Evolutionary conservation across 1,140 invertebrate genomes (phyloP).

Genomic region (Atopsyche davidsoni): DNA sequence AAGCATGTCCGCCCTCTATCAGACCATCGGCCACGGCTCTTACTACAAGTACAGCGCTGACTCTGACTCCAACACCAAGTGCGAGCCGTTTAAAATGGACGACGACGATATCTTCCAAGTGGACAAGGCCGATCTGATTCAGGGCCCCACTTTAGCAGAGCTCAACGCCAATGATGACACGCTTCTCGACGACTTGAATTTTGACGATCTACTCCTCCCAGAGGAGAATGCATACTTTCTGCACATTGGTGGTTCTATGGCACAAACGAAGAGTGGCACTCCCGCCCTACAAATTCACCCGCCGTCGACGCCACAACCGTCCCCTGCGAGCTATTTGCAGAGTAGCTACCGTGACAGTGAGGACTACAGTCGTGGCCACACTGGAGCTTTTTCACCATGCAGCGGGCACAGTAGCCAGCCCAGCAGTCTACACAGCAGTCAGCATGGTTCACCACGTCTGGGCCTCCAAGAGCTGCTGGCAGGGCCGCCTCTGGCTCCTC

Average conservation of each 20-base stretch:
- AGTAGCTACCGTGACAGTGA: conserved; percentile 29
- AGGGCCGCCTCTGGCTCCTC: conserved; percentile 56
- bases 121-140: conserved; percentile 77
- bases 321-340: conserved; percentile 33
- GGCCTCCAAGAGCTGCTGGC: conserved; percentile 57
- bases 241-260: conserved; percentile 45
- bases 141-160: conserved; percentile 80
- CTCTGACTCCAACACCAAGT: conserved; percentile 47
- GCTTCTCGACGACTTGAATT: conserved; percentile 73
- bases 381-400: conserved; percentile 51
- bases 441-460: conserved; percentile 36
- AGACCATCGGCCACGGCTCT: conserved; percentile 42
- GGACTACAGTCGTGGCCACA: conserved; percentile 37
- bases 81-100: conserved; percentile 67
- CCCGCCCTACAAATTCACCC: conserved; percentile 40
- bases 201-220: conserved; percentile 74
- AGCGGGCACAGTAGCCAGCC: conserved; percentile 54
- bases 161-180: conserved; percentile 81
- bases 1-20: conserved; percentile 39
- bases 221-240: conserved; percentile 54
- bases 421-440: conserved; percentile 46
- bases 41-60: conserved; percentile 43
- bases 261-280: conserved; percentile 34
- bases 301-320: conserved; percentile 39
- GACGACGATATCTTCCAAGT: conserved; percentile 87